Evolutionary conservation across 2,888 invertebrate genomes (phyloP), one percentile per base, ranked within the genome.

Genomic region (Melieria omissa): DNA sequence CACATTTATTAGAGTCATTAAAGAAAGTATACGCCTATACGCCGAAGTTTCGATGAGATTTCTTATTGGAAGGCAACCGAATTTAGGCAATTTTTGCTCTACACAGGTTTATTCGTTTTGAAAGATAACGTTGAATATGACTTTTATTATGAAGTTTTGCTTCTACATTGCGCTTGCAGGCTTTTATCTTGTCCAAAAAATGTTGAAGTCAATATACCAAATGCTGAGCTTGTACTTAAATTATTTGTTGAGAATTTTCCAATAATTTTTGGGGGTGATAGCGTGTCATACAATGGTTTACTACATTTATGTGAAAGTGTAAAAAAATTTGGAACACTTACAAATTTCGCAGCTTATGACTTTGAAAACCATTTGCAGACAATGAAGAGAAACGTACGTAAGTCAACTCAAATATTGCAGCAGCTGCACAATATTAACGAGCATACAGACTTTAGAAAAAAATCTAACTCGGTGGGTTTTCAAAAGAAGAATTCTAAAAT

Each of bases 211-310:
- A 75, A 74, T 69, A 10, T 69, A 10, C 52, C 10, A 14, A 60
- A 52, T 7, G 72, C 72, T 41, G 14, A 73, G 12, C 62, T 72
- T 42, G 55, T 74, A 41, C 12, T 75, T 5, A 12, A 52, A 46
- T 41, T 45, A 29, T 76, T 72, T n/a, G n/a, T n/a, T n/a, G n/a
- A n/a, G n/a, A n/a, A n/a, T n/a, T n/a, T n/a, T n/a, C n/a, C n/a
- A n/a, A 14, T 62, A 72, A 65, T 74, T 63, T 78, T 74, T 71
- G 75, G 61, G 10, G 52, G 73, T 14, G 60, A 71, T 41, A 73
- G 73, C 45, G 16, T 47, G 10, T 64, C 71, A 29, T 71, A 41
- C 29, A 64, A 70, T 45, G 52, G 47, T 29, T 14, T 73, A 7
- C 29, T 73, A 8, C 73, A 73, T 57, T 55, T 70, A n/a, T 29